Base-by-base conservation (phyloP, 1,140 invertebrate species). In the Drosophila sulfurigaster region DNA sequence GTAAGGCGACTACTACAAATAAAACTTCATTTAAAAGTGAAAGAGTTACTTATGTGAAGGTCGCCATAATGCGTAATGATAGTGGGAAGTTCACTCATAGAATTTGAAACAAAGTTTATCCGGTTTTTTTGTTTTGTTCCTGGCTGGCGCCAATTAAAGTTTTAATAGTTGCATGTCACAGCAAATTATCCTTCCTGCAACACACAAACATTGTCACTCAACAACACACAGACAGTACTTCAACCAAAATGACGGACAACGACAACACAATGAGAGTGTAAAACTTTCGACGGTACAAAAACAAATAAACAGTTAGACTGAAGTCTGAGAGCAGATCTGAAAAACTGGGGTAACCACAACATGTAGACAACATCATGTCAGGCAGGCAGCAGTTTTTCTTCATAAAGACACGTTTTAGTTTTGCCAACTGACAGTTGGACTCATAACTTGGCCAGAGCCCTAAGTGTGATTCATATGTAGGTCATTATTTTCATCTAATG, bases 161-260 rank as follows among this genome's bases (percentile, higher is more conserved):
- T 88, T 72, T 78, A 79, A 68, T 72, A 88, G 72, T 77, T 78
- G 83, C 83, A 88, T 77, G 80, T 73, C 80, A 69, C 66, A 80
- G 74, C 85, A 80, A 83, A 83, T 87, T 88, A 87, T 83, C 38
- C 80, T 83, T 64, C 52, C 74, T 64, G 75, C 46, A 66, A 16
- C 59, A 71, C 66, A 52, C 75, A 25, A 25, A 75, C 38, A 43
- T 68, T 63, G 30, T n/a, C 58, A 46, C 54, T 43, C 35, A 62
- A 70, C 67, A 71, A 64, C 58, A 51, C 25, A 6, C 16, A 69
- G 32, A 62, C 71, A 73, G 60, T 67, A 41, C 25, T 15, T 45
- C 16, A 54, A 25, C 46, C 20, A 25, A 15, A 15, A 51, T 58
- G 69, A 73, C 45, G 45, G 30, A 62, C 57, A 16, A 57, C n/a